Conservation (phyloP, 1,140 invertebrate genomes). For the Drosophila subobscura region DNA sequence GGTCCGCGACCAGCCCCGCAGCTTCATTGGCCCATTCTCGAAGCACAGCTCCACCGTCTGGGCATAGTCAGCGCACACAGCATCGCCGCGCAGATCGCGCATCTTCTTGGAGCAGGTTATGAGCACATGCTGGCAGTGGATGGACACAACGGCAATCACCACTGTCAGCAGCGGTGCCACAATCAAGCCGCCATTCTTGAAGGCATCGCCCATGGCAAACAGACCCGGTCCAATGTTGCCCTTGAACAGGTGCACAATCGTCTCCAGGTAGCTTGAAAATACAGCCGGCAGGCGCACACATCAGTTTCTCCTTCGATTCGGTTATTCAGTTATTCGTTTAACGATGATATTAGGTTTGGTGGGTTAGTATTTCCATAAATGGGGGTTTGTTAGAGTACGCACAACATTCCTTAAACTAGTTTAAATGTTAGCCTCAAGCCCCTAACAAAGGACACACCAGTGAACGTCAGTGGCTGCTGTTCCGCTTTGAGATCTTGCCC, state of each 20-base stretch:
- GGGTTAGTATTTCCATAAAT: too few species aligned
- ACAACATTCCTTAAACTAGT: too few species aligned
- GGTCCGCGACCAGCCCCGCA: constrained; percentile 86
- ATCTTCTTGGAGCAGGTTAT: constrained; percentile 89
- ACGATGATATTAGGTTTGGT: background rate
- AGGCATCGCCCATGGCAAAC: constrained; percentile 90
- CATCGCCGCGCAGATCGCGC: constrained; percentile 84
- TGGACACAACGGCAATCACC: constrained; percentile 88
- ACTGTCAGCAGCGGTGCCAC: constrained; percentile 87
- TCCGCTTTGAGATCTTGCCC: too few species aligned
- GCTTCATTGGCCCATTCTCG: constrained; percentile 87
- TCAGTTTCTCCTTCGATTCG: background rate
- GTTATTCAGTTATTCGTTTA: background rate
- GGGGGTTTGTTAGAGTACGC: too few species aligned
- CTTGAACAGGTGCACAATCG: constrained; percentile 89
- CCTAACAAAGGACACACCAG: too few species aligned
- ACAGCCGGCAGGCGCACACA: constrained; percentile 1
- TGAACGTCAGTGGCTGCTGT: too few species aligned
- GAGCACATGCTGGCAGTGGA: constrained; percentile 89
- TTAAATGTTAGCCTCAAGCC: too few species aligned
- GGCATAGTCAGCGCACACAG: constrained; percentile 88
- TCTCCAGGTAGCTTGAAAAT: constrained; percentile 86
- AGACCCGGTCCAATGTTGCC: constrained; percentile 91
- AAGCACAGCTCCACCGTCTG: constrained; percentile 91
- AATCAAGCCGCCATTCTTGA: constrained; percentile 89